These are phyloP conservation scores for Leptatherina wallacei DNA, from an alignment of 2,797 vertebrate species.

Conservation along the genomic window DNA sequence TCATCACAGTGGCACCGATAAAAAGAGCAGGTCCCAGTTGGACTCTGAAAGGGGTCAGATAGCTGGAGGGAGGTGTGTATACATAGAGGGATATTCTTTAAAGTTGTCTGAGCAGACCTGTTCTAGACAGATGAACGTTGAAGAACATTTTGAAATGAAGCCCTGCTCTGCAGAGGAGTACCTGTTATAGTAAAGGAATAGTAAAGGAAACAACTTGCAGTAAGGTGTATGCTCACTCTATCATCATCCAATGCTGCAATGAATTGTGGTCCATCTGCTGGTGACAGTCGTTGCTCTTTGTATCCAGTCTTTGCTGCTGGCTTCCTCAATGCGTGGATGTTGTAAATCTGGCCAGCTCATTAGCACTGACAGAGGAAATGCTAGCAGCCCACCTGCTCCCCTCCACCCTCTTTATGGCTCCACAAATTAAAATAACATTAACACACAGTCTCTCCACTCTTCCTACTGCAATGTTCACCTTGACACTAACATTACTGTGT, in stretches of 20 bases:
- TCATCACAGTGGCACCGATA: conserved; percentile 41
- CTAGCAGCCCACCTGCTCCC: conserved; percentile 82
- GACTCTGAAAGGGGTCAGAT: conserved; percentile 41
- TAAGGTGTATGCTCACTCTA: conserved; percentile 38
- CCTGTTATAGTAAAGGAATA: conserved; percentile 43
- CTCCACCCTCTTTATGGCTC: conserved; percentile 81
- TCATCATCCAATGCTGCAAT: conserved; percentile 56
- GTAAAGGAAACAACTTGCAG: conserved; percentile 38
- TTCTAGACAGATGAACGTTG: conserved; percentile 23
- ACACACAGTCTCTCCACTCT: conserved; percentile 58
- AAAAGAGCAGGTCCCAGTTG: conserved; percentile 44
- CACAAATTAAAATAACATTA: conserved; percentile 83
- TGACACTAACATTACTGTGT: conserved; percentile 62
- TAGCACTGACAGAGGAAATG: conserved; percentile 79
- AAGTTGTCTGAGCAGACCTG: conserved; percentile 16
- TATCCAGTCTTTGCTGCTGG: conserved; percentile 48
- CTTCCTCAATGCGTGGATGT: conserved; percentile 59
- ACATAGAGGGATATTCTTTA: conserved; percentile 18
- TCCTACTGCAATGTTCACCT: conserved; percentile 59
- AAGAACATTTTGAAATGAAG: conserved; percentile 37
- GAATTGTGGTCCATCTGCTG: conserved; percentile 68
- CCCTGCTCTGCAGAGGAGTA: conserved; percentile 22
- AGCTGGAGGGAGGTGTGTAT: conserved; percentile 8
- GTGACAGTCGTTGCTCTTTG: conserved; percentile 48
- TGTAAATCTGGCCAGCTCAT: conserved; percentile 82